Conservation (phyloP, 2,113 vertebrate genomes). For the Centropus bengalensis region DNA sequence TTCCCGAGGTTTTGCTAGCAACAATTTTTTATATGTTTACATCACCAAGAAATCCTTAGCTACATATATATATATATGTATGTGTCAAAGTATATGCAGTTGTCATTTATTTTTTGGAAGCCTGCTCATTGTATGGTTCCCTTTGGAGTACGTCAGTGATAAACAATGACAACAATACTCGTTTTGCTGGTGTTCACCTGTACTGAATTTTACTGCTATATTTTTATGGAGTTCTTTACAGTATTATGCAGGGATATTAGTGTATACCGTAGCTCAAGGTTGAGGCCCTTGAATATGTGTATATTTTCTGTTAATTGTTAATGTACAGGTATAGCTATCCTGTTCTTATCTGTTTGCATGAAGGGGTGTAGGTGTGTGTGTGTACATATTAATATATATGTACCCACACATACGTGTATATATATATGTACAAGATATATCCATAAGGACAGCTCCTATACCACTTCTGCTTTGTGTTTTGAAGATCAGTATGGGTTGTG, state of each 20-base stretch:
- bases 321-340: neutral
- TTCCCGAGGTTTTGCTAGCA: neutral
- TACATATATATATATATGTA: neutral
- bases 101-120: neutral
- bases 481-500: neutral
- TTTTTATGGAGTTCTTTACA: neutral
- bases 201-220: neutral
- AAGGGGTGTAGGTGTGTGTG: neutral
- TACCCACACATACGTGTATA: neutral
- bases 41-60: neutral
- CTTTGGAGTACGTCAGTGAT: neutral
- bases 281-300: neutral
- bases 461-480: neutral
- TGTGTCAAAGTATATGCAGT: neutral
- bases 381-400: neutral
- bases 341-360: neutral
- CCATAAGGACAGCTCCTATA: neutral
- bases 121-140: neutral
- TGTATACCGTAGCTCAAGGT: neutral
- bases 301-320: neutral
- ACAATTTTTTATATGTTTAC: neutral
- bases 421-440: neutral
- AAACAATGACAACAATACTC: neutral
- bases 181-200: neutral
- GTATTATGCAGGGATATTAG: neutral